These are phyloP conservation scores for Penaeus indicus DNA, from an alignment of 1,140 invertebrate genomes.

Conservation along the genomic window DNA sequence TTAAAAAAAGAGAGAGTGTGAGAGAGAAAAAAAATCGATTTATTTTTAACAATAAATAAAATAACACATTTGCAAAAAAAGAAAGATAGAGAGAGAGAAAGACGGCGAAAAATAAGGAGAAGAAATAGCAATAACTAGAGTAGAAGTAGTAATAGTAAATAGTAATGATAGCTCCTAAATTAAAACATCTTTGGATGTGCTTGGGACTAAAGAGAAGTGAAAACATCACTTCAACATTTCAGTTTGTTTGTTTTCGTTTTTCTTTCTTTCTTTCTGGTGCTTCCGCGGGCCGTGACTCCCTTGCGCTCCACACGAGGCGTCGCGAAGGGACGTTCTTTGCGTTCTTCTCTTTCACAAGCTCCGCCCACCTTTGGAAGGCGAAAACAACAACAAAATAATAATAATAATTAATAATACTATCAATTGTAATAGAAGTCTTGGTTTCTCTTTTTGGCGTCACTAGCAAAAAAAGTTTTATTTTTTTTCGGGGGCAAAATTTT, in stretches of 20 bases:
- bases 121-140: background rate
- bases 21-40: too few species aligned
- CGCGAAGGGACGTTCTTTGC: too few species aligned
- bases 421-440: constrained; percentile 15
- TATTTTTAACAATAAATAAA: too few species aligned
- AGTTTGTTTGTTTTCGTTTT: too few species aligned
- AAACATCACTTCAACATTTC: background rate
- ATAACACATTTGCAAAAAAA: too few species aligned
- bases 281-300: too few species aligned
- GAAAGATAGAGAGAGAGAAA: background rate
- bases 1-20: too few species aligned
- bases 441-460: constrained; percentile 39
- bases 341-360: too few species aligned
- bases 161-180: background rate
- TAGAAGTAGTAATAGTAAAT: background rate
- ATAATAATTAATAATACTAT: constrained; percentile 34
- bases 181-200: constrained; percentile 19
- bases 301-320: too few species aligned
- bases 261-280: too few species aligned
- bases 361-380: background rate
- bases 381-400: constrained; percentile 3
- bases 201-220: constrained; percentile 32
- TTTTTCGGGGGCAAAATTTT: too few species aligned
- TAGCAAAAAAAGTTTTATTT: constrained; percentile 6
- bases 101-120: background rate